These are phyloP conservation scores for Perca schrenkii DNA, from an alignment of 2,113 vertebrate genomes.

Conservation along the genomic window DNA sequence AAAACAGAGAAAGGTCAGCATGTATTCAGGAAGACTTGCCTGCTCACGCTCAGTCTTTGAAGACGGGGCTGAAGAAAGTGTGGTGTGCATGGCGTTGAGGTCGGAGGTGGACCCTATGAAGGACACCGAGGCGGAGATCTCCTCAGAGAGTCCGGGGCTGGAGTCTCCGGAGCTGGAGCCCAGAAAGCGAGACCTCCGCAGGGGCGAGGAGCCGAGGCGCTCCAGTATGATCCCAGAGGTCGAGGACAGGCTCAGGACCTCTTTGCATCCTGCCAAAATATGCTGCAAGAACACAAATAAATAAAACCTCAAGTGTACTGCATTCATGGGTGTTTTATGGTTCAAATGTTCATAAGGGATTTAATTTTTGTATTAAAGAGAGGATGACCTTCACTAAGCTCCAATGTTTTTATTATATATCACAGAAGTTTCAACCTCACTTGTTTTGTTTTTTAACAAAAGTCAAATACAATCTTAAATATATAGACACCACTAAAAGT, in stretches of 20 bases:
- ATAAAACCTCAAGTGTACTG: background rate
- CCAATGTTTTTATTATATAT: too few species aligned
- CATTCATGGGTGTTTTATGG: background rate
- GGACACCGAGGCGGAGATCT: slow-evolving; percentile 51
- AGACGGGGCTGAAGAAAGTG: background rate
- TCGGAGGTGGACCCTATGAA: slow-evolving; percentile 65
- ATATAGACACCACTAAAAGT: too few species aligned
- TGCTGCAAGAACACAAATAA: slow-evolving; percentile 62
- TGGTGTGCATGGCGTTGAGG: background rate
- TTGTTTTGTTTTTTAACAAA: too few species aligned
- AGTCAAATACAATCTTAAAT: too few species aligned
- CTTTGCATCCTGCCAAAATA: slow-evolving; percentile 76
- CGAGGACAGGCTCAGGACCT: slow-evolving; percentile 69
- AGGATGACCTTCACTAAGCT: too few species aligned
- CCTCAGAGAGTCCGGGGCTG: slow-evolving; percentile 62
- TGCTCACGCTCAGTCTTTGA: slow-evolving; percentile 32
- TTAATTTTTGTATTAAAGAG: too few species aligned
- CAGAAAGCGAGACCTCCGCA: slow-evolving; percentile 55
- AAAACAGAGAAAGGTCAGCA: background rate
- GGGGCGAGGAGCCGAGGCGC: slow-evolving; percentile 50
- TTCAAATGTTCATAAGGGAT: background rate
- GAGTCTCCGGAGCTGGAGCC: slow-evolving; percentile 52
- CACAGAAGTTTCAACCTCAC: too few species aligned
- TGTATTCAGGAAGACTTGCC: slow-evolving; percentile 33
- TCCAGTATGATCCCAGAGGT: slow-evolving; percentile 74